These are phyloP conservation scores for Sebastes nivosus DNA, from an alignment of 2,797 vertebrate species.

Conservation along the genomic window DNA sequence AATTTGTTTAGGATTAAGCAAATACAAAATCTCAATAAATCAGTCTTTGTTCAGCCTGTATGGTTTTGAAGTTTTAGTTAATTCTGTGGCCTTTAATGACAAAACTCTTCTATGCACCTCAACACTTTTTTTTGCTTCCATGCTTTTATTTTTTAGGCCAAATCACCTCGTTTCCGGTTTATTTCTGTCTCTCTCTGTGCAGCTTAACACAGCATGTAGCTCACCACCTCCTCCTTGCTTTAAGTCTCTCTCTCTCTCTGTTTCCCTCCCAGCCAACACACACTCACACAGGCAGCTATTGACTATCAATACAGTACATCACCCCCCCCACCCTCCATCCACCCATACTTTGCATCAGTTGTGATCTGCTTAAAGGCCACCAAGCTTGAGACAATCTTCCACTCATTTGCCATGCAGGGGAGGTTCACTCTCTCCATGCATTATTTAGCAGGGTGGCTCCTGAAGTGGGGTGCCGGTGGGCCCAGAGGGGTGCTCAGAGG, in stretches of 20 bases:
- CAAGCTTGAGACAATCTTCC: not conserved
- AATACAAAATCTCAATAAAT: not conserved
- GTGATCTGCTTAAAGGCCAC: conserved; percentile 11
- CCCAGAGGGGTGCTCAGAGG: conserved; percentile 26
- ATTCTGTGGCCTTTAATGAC: not conserved
- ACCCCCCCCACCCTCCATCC: too few relatives aligned
- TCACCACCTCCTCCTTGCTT: conserved; percentile 56
- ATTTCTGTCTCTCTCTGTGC: not conserved
- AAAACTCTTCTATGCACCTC: not conserved
- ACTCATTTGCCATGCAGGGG: not conserved
- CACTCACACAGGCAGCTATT: not conserved
- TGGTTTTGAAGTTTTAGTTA: not conserved
- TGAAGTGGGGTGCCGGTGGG: conserved; percentile 13
- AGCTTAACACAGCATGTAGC: conserved; percentile 13
- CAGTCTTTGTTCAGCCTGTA: not conserved
- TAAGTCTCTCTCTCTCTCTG: conserved; percentile 10
- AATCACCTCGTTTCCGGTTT: conserved; percentile 11
- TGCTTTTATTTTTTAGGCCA: conserved; percentile 48
- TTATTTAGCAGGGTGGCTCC: conserved; percentile 45
- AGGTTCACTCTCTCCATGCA: conserved; percentile 27
- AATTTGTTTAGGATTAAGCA: not conserved
- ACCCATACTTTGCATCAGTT: not conserved
- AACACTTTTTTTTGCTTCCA: too few relatives aligned
- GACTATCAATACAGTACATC: conserved; percentile 3
- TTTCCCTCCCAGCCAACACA: not conserved